Conservation (phyloP, 2,888 invertebrate genomes). For the Dendrolimus pini region DNA sequence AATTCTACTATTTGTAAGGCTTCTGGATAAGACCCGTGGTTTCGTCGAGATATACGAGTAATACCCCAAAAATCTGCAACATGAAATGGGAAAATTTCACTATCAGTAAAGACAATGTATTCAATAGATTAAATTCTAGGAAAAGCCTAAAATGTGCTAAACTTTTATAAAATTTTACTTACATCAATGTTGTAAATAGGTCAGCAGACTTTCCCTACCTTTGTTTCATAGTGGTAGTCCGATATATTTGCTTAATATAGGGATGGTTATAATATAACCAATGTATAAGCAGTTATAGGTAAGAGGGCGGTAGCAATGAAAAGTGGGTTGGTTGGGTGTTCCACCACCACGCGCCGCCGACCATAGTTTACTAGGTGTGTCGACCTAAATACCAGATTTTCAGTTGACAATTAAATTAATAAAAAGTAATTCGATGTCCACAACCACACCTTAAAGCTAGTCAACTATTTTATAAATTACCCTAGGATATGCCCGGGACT, state of each 20-base stretch:
- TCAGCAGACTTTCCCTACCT: not conserved
- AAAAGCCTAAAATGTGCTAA: no score
- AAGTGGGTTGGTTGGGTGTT: conserved; percentile 17
- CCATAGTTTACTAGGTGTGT: conserved; percentile 31
- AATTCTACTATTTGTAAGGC: no score
- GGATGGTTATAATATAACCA: not conserved
- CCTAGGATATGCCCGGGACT: no score
- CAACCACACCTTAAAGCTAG: not conserved
- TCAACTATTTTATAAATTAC: not conserved
- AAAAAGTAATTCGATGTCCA: conserved; percentile 11
- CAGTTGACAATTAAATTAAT: conserved; percentile 39
- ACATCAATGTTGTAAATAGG: not conserved
- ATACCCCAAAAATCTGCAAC: no score
- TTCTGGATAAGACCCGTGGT: no score
- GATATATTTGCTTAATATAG: no score
- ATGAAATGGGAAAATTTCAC: no score
- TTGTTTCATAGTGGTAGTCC: not conserved
- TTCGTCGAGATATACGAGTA: no score
- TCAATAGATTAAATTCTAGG: no score
- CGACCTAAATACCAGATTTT: conserved; percentile 47
- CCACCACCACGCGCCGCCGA: conserved; percentile 10
- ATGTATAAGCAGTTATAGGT: conserved; percentile 5
- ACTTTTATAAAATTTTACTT: no score
- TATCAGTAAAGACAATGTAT: no score
- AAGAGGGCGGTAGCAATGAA: conserved; percentile 6